A percentile compares a stretch with the other conserved stretches of the same genome.
phyloP scores from a whole-genome alignment of 2,888 invertebrate species.

The Dione vanillae region DNA sequence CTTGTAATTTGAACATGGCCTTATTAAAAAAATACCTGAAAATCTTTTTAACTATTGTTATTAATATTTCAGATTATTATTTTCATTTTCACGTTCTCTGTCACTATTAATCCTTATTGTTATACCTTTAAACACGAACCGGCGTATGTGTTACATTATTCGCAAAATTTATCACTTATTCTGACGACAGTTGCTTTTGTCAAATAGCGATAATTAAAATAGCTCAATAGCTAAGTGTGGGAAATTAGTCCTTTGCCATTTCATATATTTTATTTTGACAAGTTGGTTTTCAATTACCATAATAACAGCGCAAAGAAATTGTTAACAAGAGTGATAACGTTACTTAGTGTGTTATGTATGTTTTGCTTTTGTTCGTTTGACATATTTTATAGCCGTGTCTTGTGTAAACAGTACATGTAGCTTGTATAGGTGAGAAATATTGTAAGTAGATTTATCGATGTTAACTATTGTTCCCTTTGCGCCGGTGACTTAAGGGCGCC shows the following conservation, averaged over 20 bases:
- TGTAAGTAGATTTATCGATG: constrained; percentile 79
- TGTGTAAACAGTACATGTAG: constrained; percentile 79
- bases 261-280: constrained; percentile 76
- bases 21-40: too few relatives aligned
- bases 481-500: constrained; percentile 54
- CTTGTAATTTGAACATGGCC: too few relatives aligned
- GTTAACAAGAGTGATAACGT: constrained; percentile 68
- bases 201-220: constrained; percentile 54
- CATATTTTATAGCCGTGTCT: constrained; percentile 79
- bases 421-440: constrained; percentile 77
- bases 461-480: constrained; percentile 69
- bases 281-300: constrained; percentile 74
- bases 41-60: not conserved
- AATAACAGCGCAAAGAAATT: constrained; percentile 60
- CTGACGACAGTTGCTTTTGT: constrained; percentile 56
- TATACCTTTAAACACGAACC: constrained; percentile 71
- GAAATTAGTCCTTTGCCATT: constrained; percentile 66
- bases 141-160: constrained; percentile 47
- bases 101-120: constrained; percentile 63
- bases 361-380: constrained; percentile 76
- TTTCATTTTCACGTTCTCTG: not conserved
- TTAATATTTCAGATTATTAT: not conserved
- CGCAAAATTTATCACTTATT: constrained; percentile 58
- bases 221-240: constrained; percentile 66
- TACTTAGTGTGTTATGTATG: constrained; percentile 69